Conservation (phyloP, 2,113 vertebrate species). For the Hippocampus barbouri region DNA sequence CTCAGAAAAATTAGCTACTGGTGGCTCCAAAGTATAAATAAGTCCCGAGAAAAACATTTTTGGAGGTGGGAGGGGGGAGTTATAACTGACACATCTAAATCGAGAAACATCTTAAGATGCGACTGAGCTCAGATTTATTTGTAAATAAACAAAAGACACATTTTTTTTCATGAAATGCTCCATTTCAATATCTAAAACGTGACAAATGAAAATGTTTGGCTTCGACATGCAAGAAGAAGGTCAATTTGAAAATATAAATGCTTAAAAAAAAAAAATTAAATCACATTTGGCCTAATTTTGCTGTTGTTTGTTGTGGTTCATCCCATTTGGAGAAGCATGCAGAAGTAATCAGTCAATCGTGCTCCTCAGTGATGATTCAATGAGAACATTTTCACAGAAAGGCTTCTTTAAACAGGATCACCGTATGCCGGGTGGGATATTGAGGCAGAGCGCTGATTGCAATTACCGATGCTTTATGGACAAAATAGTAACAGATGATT, state of each 20-base stretch:
- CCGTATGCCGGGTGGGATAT: not conserved
- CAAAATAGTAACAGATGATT: not conserved
- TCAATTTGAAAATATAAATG: not conserved
- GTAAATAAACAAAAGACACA: too few relatives aligned
- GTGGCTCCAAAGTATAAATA: too few relatives aligned
- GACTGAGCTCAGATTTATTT: too few relatives aligned
- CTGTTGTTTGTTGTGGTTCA: not conserved
- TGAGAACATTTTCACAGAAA: conserved; percentile 1
- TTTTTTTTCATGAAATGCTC: too few relatives aligned
- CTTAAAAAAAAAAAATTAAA: not conserved
- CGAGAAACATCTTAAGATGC: too few relatives aligned
- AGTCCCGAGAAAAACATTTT: too few relatives aligned
- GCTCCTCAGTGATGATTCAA: not conserved
- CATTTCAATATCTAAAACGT: too few relatives aligned
- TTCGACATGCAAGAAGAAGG: not conserved
- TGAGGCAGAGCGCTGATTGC: not conserved
- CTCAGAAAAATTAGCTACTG: too few relatives aligned
- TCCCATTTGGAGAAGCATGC: not conserved
- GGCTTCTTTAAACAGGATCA: not conserved
- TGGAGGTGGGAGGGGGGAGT: too few relatives aligned
- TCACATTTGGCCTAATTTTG: not conserved
- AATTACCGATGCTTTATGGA: not conserved
- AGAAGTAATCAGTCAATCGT: not conserved
- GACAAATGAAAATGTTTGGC: too few relatives aligned
- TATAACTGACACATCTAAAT: too few relatives aligned